Evolutionary conservation across 2,797 vertebrate genomes (phyloP), one percentile per base, ranked within the genome.

Genomic region (Aldrovandia affinis): DNA sequence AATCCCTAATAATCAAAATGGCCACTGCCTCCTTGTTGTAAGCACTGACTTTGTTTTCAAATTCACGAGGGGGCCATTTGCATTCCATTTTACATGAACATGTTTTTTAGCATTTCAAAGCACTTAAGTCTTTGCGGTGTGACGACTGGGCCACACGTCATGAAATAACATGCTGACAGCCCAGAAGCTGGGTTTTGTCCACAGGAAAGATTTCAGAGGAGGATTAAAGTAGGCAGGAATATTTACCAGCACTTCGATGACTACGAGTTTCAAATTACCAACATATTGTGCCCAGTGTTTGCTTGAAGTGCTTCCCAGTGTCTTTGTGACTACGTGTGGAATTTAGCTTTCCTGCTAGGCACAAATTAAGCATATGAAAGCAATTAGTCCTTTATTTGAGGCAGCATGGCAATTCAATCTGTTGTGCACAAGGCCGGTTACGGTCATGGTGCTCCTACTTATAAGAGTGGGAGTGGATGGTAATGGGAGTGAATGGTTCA

Each of bases 11-110:
- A 61, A 63, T 33, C 57, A 79, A 18, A 18, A 59, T 20, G 5
- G 44, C 30, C 47, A n/a, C 61, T 25, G 14, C 44, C 6, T 22
- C 25, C 63, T 42, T 14, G 15, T 39, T 61, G 75, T 65, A 55
- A 57, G 44, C 73, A 25, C 52, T 3, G 54, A n/a, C n/a, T 42
- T 78, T 44, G 73, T 54, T 57, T 83, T 36, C 25, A 54, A 33
- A 2, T 83, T 52, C 42, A 44, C 55, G 79, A 77, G 75, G 42
- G 77, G 15, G 57, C 65, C 22, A 78, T 83, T 79, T 78, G n/a
- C 52, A 42, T 54, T 33, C 14, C 63, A 33, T 33, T 33, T 10
- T 65, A 65, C 63, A n/a, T 65, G 63, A 65, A 65, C 68, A 3
- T 42, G 18, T 20, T 39, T 39, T 14, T 2, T 30, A 68, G 28